Conservation (phyloP, 2,113 vertebrate species). For the Equus przewalskii region DNA sequence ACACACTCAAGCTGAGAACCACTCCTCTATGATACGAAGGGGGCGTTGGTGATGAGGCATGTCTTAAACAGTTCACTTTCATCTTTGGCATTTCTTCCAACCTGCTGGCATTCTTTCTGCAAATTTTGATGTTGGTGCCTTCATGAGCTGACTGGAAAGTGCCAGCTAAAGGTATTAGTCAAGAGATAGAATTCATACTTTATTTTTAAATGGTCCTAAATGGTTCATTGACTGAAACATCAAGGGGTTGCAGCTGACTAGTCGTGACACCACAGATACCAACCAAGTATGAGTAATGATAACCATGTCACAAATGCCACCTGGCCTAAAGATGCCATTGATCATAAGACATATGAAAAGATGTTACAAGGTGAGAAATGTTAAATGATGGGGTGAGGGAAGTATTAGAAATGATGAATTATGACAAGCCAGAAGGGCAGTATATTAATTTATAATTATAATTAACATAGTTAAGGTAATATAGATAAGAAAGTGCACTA, state of each 20-base stretch:
- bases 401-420: slow-evolving; percentile 16
- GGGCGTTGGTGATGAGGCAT: rapidly evolving
- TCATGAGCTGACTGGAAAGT: background rate
- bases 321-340: background rate
- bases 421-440: background rate
- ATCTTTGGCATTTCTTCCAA: background rate
- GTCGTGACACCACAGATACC: background rate
- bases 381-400: background rate
- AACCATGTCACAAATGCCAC: background rate
- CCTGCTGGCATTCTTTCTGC: background rate
- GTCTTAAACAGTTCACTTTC: background rate
- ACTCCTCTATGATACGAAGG: background rate
- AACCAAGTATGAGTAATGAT: background rate
- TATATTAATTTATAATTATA: background rate
- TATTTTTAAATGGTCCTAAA: background rate
- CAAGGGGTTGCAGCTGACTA: background rate
- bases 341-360: background rate
- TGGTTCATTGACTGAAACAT: background rate
- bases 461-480: background rate
- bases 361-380: background rate
- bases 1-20: background rate
- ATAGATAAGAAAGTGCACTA: background rate
- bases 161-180: background rate
- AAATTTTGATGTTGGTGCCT: background rate
- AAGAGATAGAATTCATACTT: background rate